Base-by-base conservation (phyloP, 2,888 invertebrate genomes). In the Nineta flava region DNA sequence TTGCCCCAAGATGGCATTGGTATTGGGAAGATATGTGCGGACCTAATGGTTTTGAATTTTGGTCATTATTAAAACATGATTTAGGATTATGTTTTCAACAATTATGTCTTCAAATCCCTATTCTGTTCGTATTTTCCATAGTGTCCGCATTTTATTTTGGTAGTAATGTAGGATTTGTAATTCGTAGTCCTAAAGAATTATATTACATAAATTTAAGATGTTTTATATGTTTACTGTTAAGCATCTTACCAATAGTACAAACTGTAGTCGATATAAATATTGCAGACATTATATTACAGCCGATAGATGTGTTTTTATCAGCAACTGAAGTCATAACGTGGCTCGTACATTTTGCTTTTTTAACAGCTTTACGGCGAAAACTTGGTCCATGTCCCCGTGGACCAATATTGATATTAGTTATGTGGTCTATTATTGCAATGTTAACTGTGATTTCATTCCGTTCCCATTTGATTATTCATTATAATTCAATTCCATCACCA, bases 81-180 rank as follows among this genome's bases (percentile, higher is more conserved):
- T 74, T 93, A 58, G 81, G 87, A 50, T 70, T 81, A 51, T 94
- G 93, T 65, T 93, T 93, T 63, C 88, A 91, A 65, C 80, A 86
- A 65, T 66, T 91, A 47, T 81, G 79, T 60, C 71, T 94, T 34
- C 79, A 86, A 64, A 75, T 87, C 57, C 90, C 92, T 13, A 65
- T 81, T 42, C 77, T 83, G 59, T 73, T 77, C 45, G 59, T 90
- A 34, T 73, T 92, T 56, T 84, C 88, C 3, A 70, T 82, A 13
- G 65, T 78, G 44, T 92, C 92, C n/a, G 81, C 85, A 1, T 93
- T 81, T 68, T 83, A 84, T 62, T 78, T 83, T 56, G 90, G 90
- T 10, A 76, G 75, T 55, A 77, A 81, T 57, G 71, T 70, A 50
- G 71, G 75, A 52, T 74, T 73, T 65, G 76, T 81, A 4, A 66